phyloP scores from a whole-genome alignment of 2,797 vertebrate species.

The Coilia nasus region DNA sequence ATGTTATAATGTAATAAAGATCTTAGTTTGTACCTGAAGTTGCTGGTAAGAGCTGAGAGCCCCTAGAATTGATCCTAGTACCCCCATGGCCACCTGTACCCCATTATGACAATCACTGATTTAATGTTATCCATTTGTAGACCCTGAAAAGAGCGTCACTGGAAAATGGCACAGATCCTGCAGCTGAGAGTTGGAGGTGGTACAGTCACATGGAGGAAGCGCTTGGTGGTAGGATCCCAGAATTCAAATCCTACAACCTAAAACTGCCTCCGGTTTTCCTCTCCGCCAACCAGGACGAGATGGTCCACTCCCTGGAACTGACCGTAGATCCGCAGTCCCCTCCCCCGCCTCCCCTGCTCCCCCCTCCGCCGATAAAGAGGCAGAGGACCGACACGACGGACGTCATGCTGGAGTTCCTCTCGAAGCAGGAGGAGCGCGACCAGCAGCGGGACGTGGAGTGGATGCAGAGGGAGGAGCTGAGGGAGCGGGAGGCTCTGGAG shows the following conservation, averaged over 20 bases:
- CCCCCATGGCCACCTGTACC: too few species aligned
- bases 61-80: too few species aligned
- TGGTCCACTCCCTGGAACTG: conserved; percentile 16
- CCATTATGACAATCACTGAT: too few species aligned
- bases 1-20: too few species aligned
- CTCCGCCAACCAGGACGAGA: not conserved
- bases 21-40: too few species aligned
- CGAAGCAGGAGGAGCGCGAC: conserved; percentile 2
- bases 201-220: conserved; percentile 12
- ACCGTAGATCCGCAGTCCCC: not conserved
- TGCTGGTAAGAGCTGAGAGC: too few species aligned
- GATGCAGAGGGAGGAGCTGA: conserved; percentile 13
- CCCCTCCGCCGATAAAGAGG: not conserved
- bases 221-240: not conserved
- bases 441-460: conserved; percentile 12
- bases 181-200: conserved; percentile 19
- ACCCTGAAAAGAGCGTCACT: not conserved
- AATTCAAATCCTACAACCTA: not conserved
- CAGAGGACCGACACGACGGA: not conserved
- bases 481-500: conserved; percentile 43
- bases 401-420: conserved; percentile 7
- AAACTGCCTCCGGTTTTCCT: not conserved
- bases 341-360: not conserved
- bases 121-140: not conserved
- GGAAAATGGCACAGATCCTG: not conserved